Evolutionary conservation across 2,797 vertebrate species (phyloP).

Genomic region (Alexandromys oeconomus): DNA sequence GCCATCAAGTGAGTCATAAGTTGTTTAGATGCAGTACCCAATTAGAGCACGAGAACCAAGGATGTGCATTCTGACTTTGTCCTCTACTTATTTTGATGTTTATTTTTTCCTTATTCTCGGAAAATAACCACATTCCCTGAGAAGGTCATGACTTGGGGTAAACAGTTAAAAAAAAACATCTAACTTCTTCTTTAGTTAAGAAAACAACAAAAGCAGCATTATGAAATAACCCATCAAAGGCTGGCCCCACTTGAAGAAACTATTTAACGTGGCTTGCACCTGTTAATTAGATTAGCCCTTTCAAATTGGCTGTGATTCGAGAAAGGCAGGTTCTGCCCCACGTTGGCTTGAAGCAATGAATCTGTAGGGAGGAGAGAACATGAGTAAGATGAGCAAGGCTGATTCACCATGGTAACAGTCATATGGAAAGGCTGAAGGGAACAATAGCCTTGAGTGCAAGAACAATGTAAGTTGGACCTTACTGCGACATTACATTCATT

Average conservation of each 20-base stretch:
- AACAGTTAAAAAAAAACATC: neutral
- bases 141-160: neutral
- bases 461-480: neutral
- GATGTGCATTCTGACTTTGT: neutral
- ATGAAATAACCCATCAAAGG: neutral
- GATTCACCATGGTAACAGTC: neutral
- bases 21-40: neutral
- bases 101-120: neutral
- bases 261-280: neutral
- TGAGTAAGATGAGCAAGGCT: neutral
- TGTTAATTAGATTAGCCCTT: neutral
- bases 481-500: neutral
- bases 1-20: neutral
- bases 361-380: neutral
- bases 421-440: neutral
- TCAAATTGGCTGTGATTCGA: neutral
- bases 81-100: neutral
- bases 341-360: neutral
- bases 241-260: neutral
- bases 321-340: neutral
- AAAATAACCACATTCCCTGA: constrained; percentile 16
- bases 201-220: neutral
- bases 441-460: neutral
- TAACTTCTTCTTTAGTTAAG: neutral
- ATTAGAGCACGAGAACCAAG: neutral